Conservation (phyloP, 2,888 invertebrate genomes). For the Orthosia cruda region DNA sequence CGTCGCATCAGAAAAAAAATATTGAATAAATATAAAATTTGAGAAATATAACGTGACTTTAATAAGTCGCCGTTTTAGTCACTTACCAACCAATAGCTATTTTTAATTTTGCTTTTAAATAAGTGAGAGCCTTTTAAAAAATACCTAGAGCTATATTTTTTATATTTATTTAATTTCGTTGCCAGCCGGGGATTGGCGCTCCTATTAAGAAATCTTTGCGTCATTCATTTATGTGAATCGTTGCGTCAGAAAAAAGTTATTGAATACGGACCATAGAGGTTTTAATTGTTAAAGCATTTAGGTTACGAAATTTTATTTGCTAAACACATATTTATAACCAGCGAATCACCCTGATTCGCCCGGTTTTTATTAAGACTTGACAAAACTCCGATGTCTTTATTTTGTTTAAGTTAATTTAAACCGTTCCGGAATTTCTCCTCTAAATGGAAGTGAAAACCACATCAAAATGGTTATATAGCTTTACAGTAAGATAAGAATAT, state of each 20-base stretch:
- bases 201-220: slow-evolving; percentile 16
- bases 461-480: no score
- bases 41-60: background rate
- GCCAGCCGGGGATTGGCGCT: background rate
- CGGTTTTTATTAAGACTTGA: no score
- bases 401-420: no score
- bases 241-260: background rate
- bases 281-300: background rate
- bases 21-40: background rate
- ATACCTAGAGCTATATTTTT: background rate
- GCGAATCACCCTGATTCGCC: no score
- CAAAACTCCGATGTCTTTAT: no score
- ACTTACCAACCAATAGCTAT: background rate
- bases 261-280: background rate
- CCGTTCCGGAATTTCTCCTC: no score
- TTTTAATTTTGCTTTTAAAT: background rate
- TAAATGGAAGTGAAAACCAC: no score
- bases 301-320: background rate
- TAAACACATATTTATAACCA: background rate
- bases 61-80: background rate
- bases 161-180: slow-evolving; percentile 2
- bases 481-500: no score
- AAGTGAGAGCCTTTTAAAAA: background rate
- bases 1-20: background rate
- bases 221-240: background rate